These are phyloP conservation scores for Drosophila littoralis DNA, from an alignment of 1,140 invertebrate genomes.

Conservation along the genomic window DNA sequence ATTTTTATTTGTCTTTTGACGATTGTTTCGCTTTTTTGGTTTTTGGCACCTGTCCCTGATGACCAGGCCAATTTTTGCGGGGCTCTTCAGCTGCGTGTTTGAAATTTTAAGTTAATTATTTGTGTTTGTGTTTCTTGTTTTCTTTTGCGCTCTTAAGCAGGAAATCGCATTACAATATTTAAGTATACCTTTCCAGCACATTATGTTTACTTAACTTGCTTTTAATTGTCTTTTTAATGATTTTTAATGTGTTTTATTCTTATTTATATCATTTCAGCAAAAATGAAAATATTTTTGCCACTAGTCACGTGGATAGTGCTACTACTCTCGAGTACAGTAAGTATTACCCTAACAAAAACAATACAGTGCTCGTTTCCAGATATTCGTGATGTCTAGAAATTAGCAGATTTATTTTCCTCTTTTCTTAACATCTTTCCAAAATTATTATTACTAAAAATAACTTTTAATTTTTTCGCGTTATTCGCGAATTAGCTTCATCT, in stretches of 20 bases:
- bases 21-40: conserved; percentile 30
- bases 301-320: conserved; percentile 89
- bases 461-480: neutral
- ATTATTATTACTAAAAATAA: conserved; percentile 10
- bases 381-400: neutral
- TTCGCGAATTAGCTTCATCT: neutral
- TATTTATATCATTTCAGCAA: conserved; percentile 86
- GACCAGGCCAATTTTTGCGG: conserved; percentile 72
- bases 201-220: conserved; percentile 46
- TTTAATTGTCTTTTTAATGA: conserved; percentile 60
- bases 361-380: too few relatives aligned
- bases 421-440: too few relatives aligned
- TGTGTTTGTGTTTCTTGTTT: conserved; percentile 48
- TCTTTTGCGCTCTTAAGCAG: conserved; percentile 55
- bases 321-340: conserved; percentile 87
- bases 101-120: conserved; percentile 79
- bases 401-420: neutral
- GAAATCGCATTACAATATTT: conserved; percentile 63
- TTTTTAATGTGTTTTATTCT: conserved; percentile 63
- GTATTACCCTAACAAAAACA: conserved; percentile 51
- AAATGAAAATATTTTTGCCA: conserved; percentile 90
- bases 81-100: conserved; percentile 57
- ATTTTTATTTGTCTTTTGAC: conserved; percentile 41
- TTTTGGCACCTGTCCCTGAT: conserved; percentile 73
- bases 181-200: conserved; percentile 26